These are phyloP conservation scores for Panthera uncia DNA, from an alignment of 2,113 vertebrate species.

Conservation along the genomic window DNA sequence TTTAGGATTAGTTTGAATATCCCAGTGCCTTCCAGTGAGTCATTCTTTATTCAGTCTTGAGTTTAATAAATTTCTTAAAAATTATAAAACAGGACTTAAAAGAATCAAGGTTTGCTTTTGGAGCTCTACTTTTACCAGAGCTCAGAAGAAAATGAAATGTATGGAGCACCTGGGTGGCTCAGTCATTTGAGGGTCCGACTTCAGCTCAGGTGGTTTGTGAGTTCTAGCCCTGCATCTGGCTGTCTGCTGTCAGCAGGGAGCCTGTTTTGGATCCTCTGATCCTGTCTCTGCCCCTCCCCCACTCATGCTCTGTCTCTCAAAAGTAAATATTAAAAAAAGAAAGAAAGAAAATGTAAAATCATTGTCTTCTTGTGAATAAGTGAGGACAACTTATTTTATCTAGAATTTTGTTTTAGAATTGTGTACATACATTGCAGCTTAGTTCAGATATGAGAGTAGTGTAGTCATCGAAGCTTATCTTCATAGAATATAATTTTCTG, in stretches of 20 bases:
- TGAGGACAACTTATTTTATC: background rate
- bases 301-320: no score
- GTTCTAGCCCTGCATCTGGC: no score
- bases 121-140: background rate
- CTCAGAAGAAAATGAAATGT: background rate
- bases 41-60: background rate
- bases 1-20: background rate
- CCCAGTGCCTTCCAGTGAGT: background rate
- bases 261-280: no score
- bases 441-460: background rate
- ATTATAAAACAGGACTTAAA: background rate
- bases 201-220: no score
- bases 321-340: no score
- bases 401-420: constrained; percentile 40
- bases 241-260: no score
- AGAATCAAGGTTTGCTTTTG: background rate
- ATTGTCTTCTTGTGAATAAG: background rate
- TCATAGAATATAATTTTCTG: background rate
- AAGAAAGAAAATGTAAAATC: background rate
- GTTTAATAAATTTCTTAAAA: constrained; percentile 1
- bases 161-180: background rate
- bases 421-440: background rate
- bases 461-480: background rate
- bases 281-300: no score
- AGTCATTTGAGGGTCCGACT: no score